Evolutionary conservation across 1,140 invertebrate species (phyloP), one percentile per base, ranked within the genome.

Genomic region (Drosophila nigrodunni): DNA sequence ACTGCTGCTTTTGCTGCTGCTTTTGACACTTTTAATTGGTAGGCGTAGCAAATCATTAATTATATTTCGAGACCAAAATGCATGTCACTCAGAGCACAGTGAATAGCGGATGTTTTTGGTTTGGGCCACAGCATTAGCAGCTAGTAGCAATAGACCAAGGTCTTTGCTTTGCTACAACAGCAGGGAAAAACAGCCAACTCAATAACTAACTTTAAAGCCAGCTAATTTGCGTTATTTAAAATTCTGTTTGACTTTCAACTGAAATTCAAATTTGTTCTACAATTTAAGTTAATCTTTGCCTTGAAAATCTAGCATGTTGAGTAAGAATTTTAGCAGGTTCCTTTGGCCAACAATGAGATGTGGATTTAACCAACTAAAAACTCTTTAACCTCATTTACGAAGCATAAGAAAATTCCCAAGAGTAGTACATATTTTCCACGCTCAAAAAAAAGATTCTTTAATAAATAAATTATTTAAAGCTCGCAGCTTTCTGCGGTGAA

Each of bases 41-140:
- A 74, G 83, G 83, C 83, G 69, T 76, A 73, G 79, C 77, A 82
- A 80, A 88, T 88, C 83, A 87, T 87, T 88, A 88, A 88, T 87
- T 88, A 87, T 88, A 74, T 87, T 80, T 74, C 47, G 66, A 74
- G 75, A 61, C 70, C 66, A 71, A 88, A 83, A 64, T 82, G 74
- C 83, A 80, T 77, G 76, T 87, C 82, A 87, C 79, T 74, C 61
- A 55, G 18, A 39, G 61, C 46, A 21, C 9, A 34, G 46, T 25
- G 55, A 41, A 7, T 43, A 57, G 54, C 15, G 5, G 1, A 6
- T 18, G 35, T n/a, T 5, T 41, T 41, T 41, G 39, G 10, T 41
- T 41, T 41, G 39, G 39, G 39, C 39, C n/a, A 37, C 7, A 37
- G 9, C 8, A 52, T 21, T n/a, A 10, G 18, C 7, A 9, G 46